Evolutionary conservation across 2,797 vertebrate genomes (phyloP), one percentile per base, ranked within the genome.

Genomic region (Channa striata): DNA sequence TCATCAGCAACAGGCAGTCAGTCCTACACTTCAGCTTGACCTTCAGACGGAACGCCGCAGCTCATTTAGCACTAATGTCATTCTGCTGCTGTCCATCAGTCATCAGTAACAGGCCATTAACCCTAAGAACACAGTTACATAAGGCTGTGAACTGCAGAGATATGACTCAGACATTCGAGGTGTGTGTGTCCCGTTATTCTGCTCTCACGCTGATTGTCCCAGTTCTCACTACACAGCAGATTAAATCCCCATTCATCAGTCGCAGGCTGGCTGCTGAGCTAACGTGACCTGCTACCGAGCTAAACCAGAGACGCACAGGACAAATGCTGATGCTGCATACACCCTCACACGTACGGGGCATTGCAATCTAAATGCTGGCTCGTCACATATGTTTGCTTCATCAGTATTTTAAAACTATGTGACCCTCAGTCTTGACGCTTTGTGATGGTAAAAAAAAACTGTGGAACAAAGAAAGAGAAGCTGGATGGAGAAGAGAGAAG

Each of bases 41-140:
- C 83, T 80, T 80, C 72, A 77, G 54, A 79, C 60, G 67, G 75
- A 72, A 59, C 34, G 1, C 78, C 56, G 72, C 61, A 59, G 59
- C 73, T 78, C 64, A 20, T 69, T 68, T n/a, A 54, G 34, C 61
- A 59, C 4, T 47, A 6, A 70, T 44, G 74, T 25, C 56, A 0
- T 71, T 50, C 51, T 17, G 54, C 72, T 60, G 72, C 61, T 36
- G 66, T 72, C 74, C 10, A 62, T 81, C 72, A 34, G 75, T 48
- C 64, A 58, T 40, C 65, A 47, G 74, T 10, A 69, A 54, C 54
- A 39, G 46, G 23, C 65, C 61, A 73, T 73, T 69, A 78, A 57
- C 12, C 30, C 42, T 25, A 17, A 59, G 43, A 40, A 25, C 68
- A 21, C 37, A 47, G 30, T 66, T 74, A 47, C 57, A 68, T 63